Evolutionary conservation across 2,888 invertebrate species (phyloP), one percentile per base, ranked within the genome.

Genomic region (Philhelius pedissequus): DNA sequence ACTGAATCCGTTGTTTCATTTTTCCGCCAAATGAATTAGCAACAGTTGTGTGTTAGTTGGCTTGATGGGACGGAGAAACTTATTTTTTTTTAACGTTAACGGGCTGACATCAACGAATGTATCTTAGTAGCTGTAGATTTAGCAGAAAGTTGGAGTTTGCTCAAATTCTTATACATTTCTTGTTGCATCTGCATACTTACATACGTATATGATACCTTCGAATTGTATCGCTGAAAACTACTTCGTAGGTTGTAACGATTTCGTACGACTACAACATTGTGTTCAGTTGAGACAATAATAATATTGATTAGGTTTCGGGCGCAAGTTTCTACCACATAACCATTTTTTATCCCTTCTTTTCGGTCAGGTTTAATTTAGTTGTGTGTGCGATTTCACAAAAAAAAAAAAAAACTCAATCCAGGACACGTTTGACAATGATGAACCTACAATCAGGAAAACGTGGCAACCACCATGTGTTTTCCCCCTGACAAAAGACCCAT

Each of bases 11-110:
- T 45, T 71, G 40, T 78, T 78, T 52, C 45, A 40, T 32, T 58
- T 64, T 77, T 62, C 68, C 64, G 40, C 79, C 64, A 66, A 79
- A 71, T 70, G 75, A 76, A 84, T 84, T 80, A 76, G 84, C 84
- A 84, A 84, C 84, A 84, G 80, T 80, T 64, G 45, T 64, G 64
- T 64, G 22, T 32, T 84, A 80, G 60, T n/a, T n/a, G n/a, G n/a
- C n/a, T n/a, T n/a, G n/a, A n/a, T n/a, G n/a, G n/a, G n/a, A n/a
- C 60, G 75, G 71, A 48, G 71, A 76, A 71, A 75, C 60, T 60
- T 60, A 18, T 27, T 30, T 38, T 58, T 40, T 1, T 35, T 22
- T 22, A n/a, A n/a, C n/a, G n/a, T n/a, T n/a, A n/a, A n/a, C n/a
- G n/a, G n/a, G n/a, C n/a, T n/a, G n/a, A n/a, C n/a, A n/a, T n/a